A percentile compares a stretch with the other conserved stretches of the same genome.
These are phyloP conservation scores for Campoplex nolae DNA, from an alignment of 2,888 invertebrate genomes.

Conservation along the genomic window DNA sequence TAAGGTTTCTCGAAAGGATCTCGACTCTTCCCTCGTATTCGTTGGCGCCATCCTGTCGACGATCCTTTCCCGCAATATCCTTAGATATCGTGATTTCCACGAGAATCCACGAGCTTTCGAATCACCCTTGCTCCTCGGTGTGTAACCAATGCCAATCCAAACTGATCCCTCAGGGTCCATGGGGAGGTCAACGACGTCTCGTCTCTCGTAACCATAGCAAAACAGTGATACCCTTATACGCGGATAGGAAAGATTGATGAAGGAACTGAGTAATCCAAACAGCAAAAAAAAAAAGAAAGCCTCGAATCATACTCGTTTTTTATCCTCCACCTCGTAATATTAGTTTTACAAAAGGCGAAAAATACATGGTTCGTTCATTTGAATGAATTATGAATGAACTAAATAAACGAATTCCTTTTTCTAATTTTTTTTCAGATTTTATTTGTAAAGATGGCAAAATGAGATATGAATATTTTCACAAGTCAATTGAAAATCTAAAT, in stretches of 20 bases:
- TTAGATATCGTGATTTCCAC: constrained; percentile 47
- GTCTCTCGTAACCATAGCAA: constrained; percentile 44
- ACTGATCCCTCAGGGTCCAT: constrained; percentile 46
- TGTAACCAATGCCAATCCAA: constrained; percentile 47
- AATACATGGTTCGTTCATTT: not conserved
- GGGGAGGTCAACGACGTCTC: constrained; percentile 42
- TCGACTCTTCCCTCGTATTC: constrained; percentile 2
- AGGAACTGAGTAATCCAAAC: constrained; percentile 24
- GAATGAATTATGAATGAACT: not conserved
- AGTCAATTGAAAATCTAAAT: not conserved
- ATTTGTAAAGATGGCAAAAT: too few relatives aligned
- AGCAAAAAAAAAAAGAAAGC: not conserved
- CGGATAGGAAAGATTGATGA: constrained; percentile 58
- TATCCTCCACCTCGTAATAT: not conserved
- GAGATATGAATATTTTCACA: too few relatives aligned
- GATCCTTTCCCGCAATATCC: constrained; percentile 51
- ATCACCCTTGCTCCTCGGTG: constrained; percentile 1
- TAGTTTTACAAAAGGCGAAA: constrained; percentile 7
- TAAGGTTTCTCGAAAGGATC: constrained; percentile 37
- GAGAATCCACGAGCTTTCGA: constrained; percentile 34
- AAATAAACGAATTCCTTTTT: too few relatives aligned
- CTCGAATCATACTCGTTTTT: constrained; percentile 3
- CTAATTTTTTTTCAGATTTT: too few relatives aligned
- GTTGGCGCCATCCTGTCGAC: constrained; percentile 49
- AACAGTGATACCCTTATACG: constrained; percentile 36